phyloP scores from a whole-genome alignment of 2,888 invertebrate genomes.

The Pachycephus smyrnensis region DNA sequence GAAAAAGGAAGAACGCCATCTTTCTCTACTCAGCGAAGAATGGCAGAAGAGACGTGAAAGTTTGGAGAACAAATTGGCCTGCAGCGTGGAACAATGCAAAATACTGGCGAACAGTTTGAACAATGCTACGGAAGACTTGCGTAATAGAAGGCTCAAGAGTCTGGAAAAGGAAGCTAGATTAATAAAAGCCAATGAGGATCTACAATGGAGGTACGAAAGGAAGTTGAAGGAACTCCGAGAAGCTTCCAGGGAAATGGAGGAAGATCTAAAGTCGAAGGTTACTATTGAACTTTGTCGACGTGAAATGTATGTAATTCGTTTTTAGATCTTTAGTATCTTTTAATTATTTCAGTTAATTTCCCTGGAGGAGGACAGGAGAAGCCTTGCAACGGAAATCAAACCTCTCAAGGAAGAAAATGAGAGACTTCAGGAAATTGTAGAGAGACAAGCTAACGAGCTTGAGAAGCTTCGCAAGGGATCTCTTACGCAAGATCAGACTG shows the following conservation, averaged over 20 bases:
- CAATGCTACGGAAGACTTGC: conserved; percentile 72
- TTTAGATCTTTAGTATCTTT: conserved; percentile 9
- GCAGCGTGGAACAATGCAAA: conserved; percentile 74
- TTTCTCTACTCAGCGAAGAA: conserved; percentile 69
- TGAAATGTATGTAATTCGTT: background rate
- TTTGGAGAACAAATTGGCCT: conserved; percentile 71
- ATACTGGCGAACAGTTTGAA: conserved; percentile 72
- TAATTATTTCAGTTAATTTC: conserved; percentile 39
- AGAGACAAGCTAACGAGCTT: conserved; percentile 49
- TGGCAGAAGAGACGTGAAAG: conserved; percentile 71
- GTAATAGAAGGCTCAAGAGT: conserved; percentile 68
- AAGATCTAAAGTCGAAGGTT: conserved; percentile 71
- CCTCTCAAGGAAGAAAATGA: conserved; percentile 51
- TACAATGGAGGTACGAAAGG: conserved; percentile 72
- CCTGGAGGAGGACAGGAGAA: conserved; percentile 51
- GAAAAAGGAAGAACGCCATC: conserved; percentile 72
- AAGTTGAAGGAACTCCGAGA: conserved; percentile 73
- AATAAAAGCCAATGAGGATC: conserved; percentile 71
- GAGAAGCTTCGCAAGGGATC: conserved; percentile 69
- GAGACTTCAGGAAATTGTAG: conserved; percentile 42
- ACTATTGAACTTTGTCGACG: conserved; percentile 43
- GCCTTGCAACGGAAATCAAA: conserved; percentile 50
- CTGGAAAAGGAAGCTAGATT: conserved; percentile 71
- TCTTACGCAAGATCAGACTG: conserved; percentile 76
- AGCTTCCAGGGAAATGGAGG: conserved; percentile 72